Base-by-base conservation (phyloP, 2,888 invertebrate species). In the Allolobophora icterica region DNA sequence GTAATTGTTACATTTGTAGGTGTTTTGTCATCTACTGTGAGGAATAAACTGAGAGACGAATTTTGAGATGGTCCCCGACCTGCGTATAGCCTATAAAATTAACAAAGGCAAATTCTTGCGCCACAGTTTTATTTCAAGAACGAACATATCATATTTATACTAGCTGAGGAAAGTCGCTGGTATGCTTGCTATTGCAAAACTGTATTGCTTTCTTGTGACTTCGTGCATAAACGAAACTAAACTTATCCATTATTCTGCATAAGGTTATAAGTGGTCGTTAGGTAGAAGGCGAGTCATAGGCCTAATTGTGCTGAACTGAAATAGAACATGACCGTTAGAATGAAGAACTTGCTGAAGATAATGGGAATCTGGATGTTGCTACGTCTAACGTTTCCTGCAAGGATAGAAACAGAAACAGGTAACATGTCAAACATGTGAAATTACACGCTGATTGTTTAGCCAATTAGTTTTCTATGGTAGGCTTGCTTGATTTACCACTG, bases 41-140 rank as follows among this genome's bases (percentile, higher is more conserved):
- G 4, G 58, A 71, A 71, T 71, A 71, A n/a, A n/a, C 71, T 71
- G 71, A 5, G 8, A 52, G 24, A 30, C 71, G 71, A 71, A 11
- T 71, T 71, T 71, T 71, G 71, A 71, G 71, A 71, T n/a, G 71
- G n/a, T 71, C 71, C 71, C 71, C 71, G n/a, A 71, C n/a, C 71
- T 71, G 30, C n/a, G n/a, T n/a, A 71, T 71, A n/a, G n/a, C 71
- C 30, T n/a, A 71, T n/a, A 71, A 11, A n/a, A 71, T 30, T 71
- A n/a, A 13, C n/a, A 71, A n/a, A 30, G 71, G 30, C 71, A n/a
- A n/a, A 71, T 71, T 71, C 30, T n/a, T 71, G 8, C 71, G 71
- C 71, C 71, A 11, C 71, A 71, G 71, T n/a, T 71, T 71, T 71
- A 71, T 71, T n/a, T 71, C 6, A 71, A n/a, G 71, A 71, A n/a